phyloP scores from a whole-genome alignment of 1,140 invertebrate species.

The Catajapyx aquilonaris region DNA sequence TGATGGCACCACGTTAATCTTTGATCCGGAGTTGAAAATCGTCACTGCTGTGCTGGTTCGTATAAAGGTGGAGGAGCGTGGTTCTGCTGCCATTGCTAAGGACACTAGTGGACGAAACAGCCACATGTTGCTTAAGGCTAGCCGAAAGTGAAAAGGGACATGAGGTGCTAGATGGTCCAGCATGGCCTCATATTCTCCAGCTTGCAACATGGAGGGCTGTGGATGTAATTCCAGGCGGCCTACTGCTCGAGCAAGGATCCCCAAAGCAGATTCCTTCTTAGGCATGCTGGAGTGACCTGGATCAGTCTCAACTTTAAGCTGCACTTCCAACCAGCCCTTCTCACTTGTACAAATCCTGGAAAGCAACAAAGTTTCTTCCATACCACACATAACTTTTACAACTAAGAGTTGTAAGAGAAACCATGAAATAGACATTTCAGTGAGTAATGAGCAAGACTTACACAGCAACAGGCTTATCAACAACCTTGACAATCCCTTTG shows the following conservation, averaged over 20 bases:
- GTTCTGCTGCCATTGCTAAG: constrained; percentile 20
- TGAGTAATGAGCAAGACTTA: constrained; percentile 13
- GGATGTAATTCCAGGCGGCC: neutral
- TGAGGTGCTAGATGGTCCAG: constrained; percentile 11
- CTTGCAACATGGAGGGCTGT: neutral
- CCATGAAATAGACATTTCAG: too few relatives aligned
- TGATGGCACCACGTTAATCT: constrained; percentile 29
- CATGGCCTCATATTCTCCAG: neutral
- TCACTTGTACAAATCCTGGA: neutral
- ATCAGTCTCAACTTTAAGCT: neutral
- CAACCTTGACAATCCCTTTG: constrained; percentile 19
- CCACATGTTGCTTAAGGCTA: constrained; percentile 31
- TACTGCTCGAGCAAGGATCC: neutral
- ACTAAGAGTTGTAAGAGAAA: too few relatives aligned
- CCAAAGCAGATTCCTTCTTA: neutral
- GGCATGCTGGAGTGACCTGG: neutral
- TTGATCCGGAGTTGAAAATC: constrained; percentile 28
- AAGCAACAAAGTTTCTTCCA: too few relatives aligned
- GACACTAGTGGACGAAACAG: constrained; percentile 25
- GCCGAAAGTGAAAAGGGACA: constrained; percentile 19
- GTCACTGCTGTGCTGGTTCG: constrained; percentile 33
- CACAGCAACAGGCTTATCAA: constrained; percentile 22
- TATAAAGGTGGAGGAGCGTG: constrained; percentile 23
- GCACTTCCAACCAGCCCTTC: neutral
- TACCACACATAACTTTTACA: too few relatives aligned